phyloP scores from a whole-genome alignment of 1,140 invertebrate genomes.

The Maniola jurtina region DNA sequence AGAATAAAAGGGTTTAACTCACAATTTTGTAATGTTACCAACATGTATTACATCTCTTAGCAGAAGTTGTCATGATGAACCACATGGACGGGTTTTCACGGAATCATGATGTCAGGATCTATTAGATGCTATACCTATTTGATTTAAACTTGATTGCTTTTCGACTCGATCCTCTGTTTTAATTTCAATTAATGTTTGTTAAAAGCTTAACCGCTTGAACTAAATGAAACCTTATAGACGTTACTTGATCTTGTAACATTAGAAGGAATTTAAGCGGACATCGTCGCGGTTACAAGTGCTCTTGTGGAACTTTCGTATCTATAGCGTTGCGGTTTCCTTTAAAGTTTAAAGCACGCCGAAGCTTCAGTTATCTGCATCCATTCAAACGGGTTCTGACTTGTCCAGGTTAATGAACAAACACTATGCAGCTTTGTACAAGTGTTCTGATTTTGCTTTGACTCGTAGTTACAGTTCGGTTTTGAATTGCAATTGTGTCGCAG shows the following conservation, averaged over 20 bases:
- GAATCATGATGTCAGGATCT: no score
- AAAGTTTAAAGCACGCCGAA: slow-evolving; percentile 29
- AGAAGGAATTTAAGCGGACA: neutral
- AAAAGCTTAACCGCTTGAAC: no score
- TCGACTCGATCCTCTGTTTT: no score
- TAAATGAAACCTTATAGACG: no score
- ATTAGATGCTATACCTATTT: no score
- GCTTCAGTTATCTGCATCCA: slow-evolving; percentile 30
- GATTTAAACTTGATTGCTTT: no score
- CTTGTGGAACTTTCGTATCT: slow-evolving; percentile 31
- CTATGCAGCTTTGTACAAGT: slow-evolving; percentile 10
- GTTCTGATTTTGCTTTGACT: neutral
- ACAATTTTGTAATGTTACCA: no score
- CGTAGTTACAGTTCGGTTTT: neutral
- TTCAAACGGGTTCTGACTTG: slow-evolving; percentile 39
- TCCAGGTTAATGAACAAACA: slow-evolving; percentile 19
- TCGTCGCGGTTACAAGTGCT: slow-evolving; percentile 18
- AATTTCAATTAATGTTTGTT: no score
- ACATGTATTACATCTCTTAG: no score
- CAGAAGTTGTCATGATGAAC: no score
- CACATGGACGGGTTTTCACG: no score
- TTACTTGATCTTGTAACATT: neutral
- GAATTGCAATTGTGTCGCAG: neutral
- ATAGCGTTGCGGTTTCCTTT: slow-evolving; percentile 50
- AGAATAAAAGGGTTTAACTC: no score